Percentiles rank a stretch among this genome's conserved stretches.
These are phyloP conservation scores for Gymnoscelis rufifasciata DNA, from an alignment of 2,888 invertebrate species.

Conservation along the genomic window DNA sequence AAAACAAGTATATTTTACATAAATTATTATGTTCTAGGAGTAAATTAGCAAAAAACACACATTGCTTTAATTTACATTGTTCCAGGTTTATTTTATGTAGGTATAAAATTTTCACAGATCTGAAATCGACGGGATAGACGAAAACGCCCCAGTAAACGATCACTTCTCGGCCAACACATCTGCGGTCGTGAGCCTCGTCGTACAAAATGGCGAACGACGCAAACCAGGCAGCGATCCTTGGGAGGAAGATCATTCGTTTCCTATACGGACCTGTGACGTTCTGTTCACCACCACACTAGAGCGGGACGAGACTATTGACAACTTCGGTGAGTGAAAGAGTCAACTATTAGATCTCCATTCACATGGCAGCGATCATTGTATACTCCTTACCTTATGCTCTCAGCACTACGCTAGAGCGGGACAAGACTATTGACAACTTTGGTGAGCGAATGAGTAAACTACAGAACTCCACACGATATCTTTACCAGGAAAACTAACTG, in stretches of 20 bases:
- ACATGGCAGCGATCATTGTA: background rate
- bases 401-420: constrained; percentile 61
- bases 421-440: background rate
- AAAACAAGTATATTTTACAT: too few species aligned
- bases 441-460: constrained; percentile 64
- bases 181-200: constrained; percentile 84
- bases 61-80: too few species aligned
- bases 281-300: constrained; percentile 89
- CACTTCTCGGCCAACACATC: constrained; percentile 85
- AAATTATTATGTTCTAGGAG: too few species aligned
- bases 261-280: constrained; percentile 67
- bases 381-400: background rate
- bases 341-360: too few species aligned
- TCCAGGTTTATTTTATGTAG: too few species aligned
- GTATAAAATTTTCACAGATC: constrained; percentile 66
- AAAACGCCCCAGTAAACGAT: constrained; percentile 79
- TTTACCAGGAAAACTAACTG: too few species aligned
- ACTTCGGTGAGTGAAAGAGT: constrained; percentile 81
- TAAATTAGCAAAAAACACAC: too few species aligned
- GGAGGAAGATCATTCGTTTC: constrained; percentile 82
- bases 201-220: constrained; percentile 83
- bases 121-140: constrained; percentile 90
- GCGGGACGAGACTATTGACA: constrained; percentile 90
- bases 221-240: constrained; percentile 86
- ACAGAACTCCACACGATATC: too few species aligned